Evolutionary conservation across 2,797 vertebrate genomes (phyloP).

Genomic region (Xiphorhynchus erythropygius): DNA sequence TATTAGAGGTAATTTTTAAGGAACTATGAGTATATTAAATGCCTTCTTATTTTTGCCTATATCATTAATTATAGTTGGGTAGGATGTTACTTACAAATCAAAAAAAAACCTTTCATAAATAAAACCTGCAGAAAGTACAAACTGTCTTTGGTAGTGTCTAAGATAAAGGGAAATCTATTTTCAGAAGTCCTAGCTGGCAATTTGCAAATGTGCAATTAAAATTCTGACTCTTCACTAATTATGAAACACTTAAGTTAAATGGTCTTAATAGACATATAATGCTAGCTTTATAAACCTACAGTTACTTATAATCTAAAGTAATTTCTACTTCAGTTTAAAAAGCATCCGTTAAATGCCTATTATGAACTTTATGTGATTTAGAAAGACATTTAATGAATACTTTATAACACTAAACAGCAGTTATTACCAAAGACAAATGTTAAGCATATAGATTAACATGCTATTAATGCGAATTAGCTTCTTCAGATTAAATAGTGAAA

Average conservation of each 20-base stretch:
- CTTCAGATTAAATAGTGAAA: constrained; percentile 58
- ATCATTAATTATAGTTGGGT: background rate
- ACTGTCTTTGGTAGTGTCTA: background rate
- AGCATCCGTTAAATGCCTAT: constrained; percentile 69
- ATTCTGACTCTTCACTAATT: constrained; percentile 75
- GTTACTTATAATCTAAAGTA: constrained; percentile 73
- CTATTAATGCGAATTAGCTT: constrained; percentile 47
- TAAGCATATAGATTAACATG: constrained; percentile 58
- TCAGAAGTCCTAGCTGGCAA: constrained; percentile 63
- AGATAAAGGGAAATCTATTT: constrained; percentile 52
- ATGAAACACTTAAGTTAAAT: constrained; percentile 76
- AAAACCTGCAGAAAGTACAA: background rate
- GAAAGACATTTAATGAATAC: constrained; percentile 69
- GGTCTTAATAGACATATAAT: constrained; percentile 78
- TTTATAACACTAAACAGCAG: constrained; percentile 71
- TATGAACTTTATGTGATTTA: constrained; percentile 77
- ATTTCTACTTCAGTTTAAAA: constrained; percentile 73
- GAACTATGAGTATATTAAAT: background rate
- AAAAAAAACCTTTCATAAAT: background rate
- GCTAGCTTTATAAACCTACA: constrained; percentile 74
- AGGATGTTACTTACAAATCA: background rate
- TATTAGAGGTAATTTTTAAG: background rate
- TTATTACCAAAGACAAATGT: constrained; percentile 73
- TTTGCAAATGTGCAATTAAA: constrained; percentile 79
- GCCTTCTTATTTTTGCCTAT: background rate